phyloP scores from a whole-genome alignment of 2,888 invertebrate species.

The Cantharis nigra region DNA sequence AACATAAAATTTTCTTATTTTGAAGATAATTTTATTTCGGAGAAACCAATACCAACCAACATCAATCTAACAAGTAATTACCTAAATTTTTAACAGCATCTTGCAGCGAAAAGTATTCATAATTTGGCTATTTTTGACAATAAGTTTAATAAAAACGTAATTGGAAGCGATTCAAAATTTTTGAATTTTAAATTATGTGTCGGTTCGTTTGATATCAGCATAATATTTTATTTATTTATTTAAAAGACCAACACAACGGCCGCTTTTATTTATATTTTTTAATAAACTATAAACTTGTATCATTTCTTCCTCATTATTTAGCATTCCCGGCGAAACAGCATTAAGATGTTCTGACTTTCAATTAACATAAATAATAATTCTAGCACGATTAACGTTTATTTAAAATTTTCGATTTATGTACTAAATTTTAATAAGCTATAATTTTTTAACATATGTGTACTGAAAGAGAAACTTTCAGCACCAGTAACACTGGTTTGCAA shows the following conservation, averaged over 20 bases:
- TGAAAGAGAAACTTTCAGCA: not conserved
- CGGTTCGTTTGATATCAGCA: constrained; percentile 32
- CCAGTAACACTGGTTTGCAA: no score
- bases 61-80: not conserved
- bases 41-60: not conserved
- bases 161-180: constrained; percentile 37
- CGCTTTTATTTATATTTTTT: not conserved
- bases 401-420: not conserved
- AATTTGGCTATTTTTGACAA: constrained; percentile 35
- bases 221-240: not conserved
- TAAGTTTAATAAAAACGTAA: constrained; percentile 35
- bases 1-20: constrained; percentile 34
- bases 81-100: constrained; percentile 14
- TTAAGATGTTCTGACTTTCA: not conserved
- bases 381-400: not conserved
- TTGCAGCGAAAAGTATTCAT: constrained; percentile 31
- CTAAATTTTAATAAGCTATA: not conserved
- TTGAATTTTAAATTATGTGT: constrained; percentile 35
- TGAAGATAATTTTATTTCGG: constrained; percentile 10
- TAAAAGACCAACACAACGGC: not conserved
- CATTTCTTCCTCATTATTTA: not conserved
- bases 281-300: not conserved
- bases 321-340: not conserved
- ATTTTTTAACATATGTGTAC: not conserved
- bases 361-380: not conserved